Conservation (phyloP, 2,113 vertebrate species). For the Semnopithecus entellus region DNA sequence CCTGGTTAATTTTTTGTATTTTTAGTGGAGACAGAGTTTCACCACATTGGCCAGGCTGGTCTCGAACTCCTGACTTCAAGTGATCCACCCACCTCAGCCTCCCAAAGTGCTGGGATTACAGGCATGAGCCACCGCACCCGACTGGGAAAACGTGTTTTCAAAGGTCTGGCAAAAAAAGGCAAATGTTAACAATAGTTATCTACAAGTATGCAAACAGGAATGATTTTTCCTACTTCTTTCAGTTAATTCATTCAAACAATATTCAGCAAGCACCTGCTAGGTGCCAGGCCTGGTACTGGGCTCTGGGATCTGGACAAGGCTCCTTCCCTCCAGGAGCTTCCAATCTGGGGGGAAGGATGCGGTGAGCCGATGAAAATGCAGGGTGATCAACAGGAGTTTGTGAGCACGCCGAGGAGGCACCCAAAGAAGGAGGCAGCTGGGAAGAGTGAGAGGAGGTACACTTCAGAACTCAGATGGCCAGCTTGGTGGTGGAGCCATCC, state of each 20-base stretch:
- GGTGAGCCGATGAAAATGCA: too few relatives aligned
- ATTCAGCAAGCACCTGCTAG: background rate
- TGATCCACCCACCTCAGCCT: too few relatives aligned
- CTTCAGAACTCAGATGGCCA: background rate
- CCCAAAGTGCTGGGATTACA: too few relatives aligned
- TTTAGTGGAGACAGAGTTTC: too few relatives aligned
- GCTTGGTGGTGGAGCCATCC: accelerated
- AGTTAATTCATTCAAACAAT: background rate
- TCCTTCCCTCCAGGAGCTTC: background rate
- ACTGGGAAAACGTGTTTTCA: background rate
- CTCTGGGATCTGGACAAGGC: background rate
- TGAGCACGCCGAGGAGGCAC: too few relatives aligned
- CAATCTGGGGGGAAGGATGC: background rate
- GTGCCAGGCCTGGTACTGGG: background rate
- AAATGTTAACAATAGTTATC: background rate
- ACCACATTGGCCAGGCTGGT: too few relatives aligned
- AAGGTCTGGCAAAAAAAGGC: background rate
- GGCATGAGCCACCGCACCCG: accelerated
- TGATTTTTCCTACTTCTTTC: too few relatives aligned
- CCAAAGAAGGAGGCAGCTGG: background rate
- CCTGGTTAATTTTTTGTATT: too few relatives aligned
- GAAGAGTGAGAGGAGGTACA: background rate
- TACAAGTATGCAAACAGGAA: background rate
- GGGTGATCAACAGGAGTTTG: background rate
- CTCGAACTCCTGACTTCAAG: too few relatives aligned